A percentile compares a stretch with the other conserved stretches of the same genome.
Conservation (phyloP, 2,888 invertebrate genomes). For the Stenurella melanura region DNA sequence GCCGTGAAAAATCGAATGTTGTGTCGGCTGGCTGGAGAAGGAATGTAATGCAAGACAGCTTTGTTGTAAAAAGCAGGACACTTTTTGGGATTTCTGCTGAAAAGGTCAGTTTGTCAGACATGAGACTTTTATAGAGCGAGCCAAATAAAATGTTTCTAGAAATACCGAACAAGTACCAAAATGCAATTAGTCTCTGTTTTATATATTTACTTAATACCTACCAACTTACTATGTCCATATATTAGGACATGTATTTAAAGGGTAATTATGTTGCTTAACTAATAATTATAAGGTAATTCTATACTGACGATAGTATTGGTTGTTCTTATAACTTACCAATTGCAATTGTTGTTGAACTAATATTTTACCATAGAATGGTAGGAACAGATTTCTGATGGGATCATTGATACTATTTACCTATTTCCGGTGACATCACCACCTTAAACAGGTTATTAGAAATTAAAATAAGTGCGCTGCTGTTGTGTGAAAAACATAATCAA, state of each 20-base stretch:
- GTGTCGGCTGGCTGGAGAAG: constrained; percentile 31
- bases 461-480: too few relatives aligned
- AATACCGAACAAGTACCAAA: not conserved
- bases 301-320: too few relatives aligned
- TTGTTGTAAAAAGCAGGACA: constrained; percentile 23
- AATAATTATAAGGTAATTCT: too few relatives aligned
- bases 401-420: too few relatives aligned
- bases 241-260: not conserved
- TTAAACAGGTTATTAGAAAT: too few relatives aligned
- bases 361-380: too few relatives aligned
- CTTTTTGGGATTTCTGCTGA: constrained; percentile 24
- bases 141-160: not conserved
- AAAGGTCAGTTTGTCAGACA: constrained; percentile 28
- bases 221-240: not conserved
- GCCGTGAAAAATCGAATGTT: constrained; percentile 44
- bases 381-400: too few relatives aligned
- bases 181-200: not conserved
- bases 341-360: too few relatives aligned
- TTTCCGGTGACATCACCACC: too few relatives aligned
- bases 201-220: not conserved
- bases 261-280: too few relatives aligned
- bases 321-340: too few relatives aligned
- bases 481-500: too few relatives aligned
- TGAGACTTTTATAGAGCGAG: constrained; percentile 12
- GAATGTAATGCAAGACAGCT: constrained; percentile 29